Percentiles rank a stretch among this genome's conserved stretches.
Evolutionary conservation across 2,888 invertebrate species (phyloP).

Genomic region (Drosophila fulvimacula): DNA sequence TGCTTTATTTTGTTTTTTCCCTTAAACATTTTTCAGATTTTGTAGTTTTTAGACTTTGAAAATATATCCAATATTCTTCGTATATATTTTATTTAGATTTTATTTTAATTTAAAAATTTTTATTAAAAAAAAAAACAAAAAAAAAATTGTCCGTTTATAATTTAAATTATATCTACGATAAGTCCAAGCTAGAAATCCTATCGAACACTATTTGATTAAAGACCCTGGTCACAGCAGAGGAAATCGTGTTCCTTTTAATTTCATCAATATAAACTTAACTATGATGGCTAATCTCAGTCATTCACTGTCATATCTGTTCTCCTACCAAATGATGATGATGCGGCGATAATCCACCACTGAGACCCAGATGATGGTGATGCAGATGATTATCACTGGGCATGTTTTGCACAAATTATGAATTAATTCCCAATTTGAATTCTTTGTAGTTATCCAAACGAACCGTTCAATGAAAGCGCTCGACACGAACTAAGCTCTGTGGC

Average conservation of each 20-base stretch:
- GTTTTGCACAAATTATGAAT: constrained; percentile 22
- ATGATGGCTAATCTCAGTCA: neutral
- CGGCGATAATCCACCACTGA: constrained; percentile 77
- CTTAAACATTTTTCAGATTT: too few relatives aligned
- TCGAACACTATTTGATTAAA: too few relatives aligned
- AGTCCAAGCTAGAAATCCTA: too few relatives aligned
- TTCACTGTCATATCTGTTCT: neutral
- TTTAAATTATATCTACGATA: too few relatives aligned
- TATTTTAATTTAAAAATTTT: too few relatives aligned
- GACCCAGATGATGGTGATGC: constrained; percentile 79
- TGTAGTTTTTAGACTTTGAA: too few relatives aligned
- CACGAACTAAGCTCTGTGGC: constrained; percentile 53
- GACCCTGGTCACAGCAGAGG: too few relatives aligned
- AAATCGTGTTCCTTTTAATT: neutral
- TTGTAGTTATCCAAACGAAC: constrained; percentile 32
- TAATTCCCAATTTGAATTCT: neutral
- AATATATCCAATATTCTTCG: too few relatives aligned
- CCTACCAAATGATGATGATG: constrained; percentile 84
- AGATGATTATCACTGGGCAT: constrained; percentile 82
- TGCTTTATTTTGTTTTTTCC: too few relatives aligned
- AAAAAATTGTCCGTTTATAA: too few relatives aligned
- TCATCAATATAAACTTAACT: neutral
- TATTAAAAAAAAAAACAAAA: too few relatives aligned
- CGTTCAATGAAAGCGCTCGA: constrained; percentile 37
- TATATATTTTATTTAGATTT: too few relatives aligned